These are phyloP conservation scores for Cherax quadricarinatus DNA, from an alignment of 1,140 invertebrate genomes.

Conservation along the genomic window DNA sequence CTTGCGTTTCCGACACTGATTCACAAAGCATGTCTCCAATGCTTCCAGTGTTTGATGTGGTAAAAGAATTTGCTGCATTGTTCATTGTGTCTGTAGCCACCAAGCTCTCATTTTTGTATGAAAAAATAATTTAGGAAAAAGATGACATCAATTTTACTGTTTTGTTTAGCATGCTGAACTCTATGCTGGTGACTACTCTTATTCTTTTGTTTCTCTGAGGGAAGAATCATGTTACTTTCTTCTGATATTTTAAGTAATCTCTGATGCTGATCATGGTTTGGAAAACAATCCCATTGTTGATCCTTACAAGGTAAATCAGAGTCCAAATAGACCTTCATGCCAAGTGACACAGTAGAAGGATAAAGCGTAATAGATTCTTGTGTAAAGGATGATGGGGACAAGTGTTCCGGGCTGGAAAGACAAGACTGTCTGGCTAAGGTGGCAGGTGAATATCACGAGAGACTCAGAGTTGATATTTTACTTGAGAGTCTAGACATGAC, in stretches of 20 bases:
- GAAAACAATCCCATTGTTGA: neutral
- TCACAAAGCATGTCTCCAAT: neutral
- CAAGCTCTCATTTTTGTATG: neutral
- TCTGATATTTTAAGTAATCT: neutral
- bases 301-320: neutral
- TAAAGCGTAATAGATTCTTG: neutral
- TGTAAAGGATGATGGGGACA: neutral
- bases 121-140: neutral
- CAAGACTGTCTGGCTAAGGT: neutral
- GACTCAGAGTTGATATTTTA: neutral
- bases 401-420: neutral
- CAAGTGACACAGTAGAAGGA: neutral
- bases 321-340: neutral
- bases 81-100: neutral
- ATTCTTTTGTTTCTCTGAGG: neutral
- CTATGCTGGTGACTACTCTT: neutral
- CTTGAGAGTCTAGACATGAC: neutral
- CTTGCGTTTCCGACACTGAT: neutral
- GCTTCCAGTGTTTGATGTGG: neutral
- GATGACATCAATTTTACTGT: neutral
- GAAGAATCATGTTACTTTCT: neutral
- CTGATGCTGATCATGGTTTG: neutral
- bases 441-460: neutral
- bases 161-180: neutral
- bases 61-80: neutral